Base-by-base conservation (phyloP, 2,113 vertebrate genomes). In the Callithrix jacchus region DNA sequence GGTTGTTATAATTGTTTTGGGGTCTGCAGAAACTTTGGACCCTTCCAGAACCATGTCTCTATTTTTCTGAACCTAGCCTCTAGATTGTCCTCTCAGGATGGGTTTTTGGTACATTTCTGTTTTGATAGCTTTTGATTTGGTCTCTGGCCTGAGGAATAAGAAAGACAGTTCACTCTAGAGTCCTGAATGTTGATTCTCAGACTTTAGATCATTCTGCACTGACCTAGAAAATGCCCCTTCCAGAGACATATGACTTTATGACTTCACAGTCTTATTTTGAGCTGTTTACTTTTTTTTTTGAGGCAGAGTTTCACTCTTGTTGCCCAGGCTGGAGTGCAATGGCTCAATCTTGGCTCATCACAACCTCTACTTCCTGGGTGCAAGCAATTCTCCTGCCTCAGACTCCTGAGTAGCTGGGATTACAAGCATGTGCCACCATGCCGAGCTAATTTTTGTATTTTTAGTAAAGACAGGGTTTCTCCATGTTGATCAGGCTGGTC, bases 1-100 rank as follows among this genome's bases (percentile, higher is more conserved):
- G 23, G 8, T 84, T 81, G 7, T 61, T 92, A 58, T 73, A 35
- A 88, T 35, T 89, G 27, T 92, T 90, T 35, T 49, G 10, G 40
- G n/a, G 17, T 92, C 8, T 92, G 23, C 25, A 92, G 74, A 81
- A 93, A 87, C 66, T 66, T 47, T 88, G 30, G 37, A 58, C 23
- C 11, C 35, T 96, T 95, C 40, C 49, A 93, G 64, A 89, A 88
- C 7, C 42, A 89, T 86, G 35, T 89, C 85, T 88, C 25, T 82
- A 77, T 52, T 86, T 32, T 88, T 94, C 73, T 94, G 45, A 90
- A 90, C 6, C 7, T 58, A 47, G 49, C 12, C 3, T 35, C 45
- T 89, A 81, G 35, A 87, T 14, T 79, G 10, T 79, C 13, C 2
- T 30, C 68, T 91, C 47, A 91, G 23, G 58, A 77, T 93, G 32